Percentiles rank a stretch among this genome's conserved stretches.
These are phyloP conservation scores for Poeciliopsis infans DNA, from an alignment of 2,797 vertebrate species.

Conservation along the genomic window DNA sequence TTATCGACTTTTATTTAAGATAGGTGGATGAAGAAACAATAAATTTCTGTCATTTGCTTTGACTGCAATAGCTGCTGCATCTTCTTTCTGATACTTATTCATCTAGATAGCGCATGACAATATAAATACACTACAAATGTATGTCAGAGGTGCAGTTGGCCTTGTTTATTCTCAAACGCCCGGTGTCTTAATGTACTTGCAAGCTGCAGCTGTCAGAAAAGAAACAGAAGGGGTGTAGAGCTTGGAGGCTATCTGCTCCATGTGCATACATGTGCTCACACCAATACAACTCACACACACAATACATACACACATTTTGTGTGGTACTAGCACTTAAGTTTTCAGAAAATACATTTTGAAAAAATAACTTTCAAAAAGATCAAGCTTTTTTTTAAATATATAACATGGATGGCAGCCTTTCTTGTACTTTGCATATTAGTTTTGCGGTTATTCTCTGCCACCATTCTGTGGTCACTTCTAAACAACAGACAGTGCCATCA, in stretches of 20 bases:
- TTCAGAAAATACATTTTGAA: neutral
- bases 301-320: neutral
- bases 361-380: neutral
- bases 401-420: neutral
- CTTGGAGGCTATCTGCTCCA: conserved; percentile 51
- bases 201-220: conserved; percentile 33
- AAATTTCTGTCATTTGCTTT: neutral
- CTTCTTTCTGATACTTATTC: neutral
- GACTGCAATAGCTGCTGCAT: neutral
- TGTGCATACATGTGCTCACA: conserved; percentile 31
- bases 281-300: conserved; percentile 4
- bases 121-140: conserved; percentile 13
- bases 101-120: neutral
- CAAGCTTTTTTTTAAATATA: neutral
- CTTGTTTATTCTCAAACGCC: conserved; percentile 21
- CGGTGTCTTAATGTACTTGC: conserved; percentile 2
- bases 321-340: neutral
- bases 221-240: conserved; percentile 62
- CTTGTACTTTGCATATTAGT: neutral
- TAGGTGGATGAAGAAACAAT: neutral
- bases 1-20: neutral
- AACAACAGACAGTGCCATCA: neutral
- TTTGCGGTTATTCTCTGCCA: neutral
- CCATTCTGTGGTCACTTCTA: neutral
- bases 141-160: neutral